Percentiles rank a stretch among this genome's conserved stretches.
Conservation (phyloP, 1,140 invertebrate genomes). For the Aethina tumida region DNA sequence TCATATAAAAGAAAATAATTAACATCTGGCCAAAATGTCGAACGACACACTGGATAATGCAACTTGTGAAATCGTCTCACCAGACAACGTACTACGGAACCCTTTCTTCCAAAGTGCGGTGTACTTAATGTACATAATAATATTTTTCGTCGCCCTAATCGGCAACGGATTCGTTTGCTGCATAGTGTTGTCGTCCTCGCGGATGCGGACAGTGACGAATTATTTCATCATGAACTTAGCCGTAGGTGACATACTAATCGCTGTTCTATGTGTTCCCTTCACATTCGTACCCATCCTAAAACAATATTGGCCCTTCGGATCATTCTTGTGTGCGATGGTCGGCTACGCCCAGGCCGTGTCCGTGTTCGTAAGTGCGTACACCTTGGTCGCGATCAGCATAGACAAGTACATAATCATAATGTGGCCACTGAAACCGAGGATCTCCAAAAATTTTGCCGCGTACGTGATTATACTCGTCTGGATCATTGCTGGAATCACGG, state of each 20-base stretch:
- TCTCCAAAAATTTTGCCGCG: constrained; percentile 57
- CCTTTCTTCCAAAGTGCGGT: constrained; percentile 35
- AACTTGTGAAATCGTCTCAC: too few species aligned
- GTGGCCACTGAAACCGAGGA: constrained; percentile 69
- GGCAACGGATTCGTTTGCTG: constrained; percentile 78
- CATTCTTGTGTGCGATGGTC: constrained; percentile 62
- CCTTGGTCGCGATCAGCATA: constrained; percentile 73
- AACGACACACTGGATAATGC: too few species aligned
- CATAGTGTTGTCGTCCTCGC: constrained; percentile 62
- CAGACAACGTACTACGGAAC: constrained; percentile 8
- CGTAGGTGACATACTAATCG: constrained; percentile 75
- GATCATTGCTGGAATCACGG: constrained; percentile 67
- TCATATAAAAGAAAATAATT: too few species aligned
- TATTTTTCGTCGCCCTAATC: constrained; percentile 63
- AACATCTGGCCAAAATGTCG: too few species aligned
- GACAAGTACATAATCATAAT: constrained; percentile 84
- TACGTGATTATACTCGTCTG: constrained; percentile 66
- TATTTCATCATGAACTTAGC: constrained; percentile 81
- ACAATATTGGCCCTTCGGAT: constrained; percentile 77
- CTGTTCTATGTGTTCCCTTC: constrained; percentile 78
- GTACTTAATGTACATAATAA: constrained; percentile 61
- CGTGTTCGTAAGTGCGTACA: constrained; percentile 76
- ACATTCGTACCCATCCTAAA: constrained; percentile 66
- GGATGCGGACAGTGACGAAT: constrained; percentile 81
- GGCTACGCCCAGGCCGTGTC: constrained; percentile 71